These are phyloP conservation scores for Balaeniceps rex DNA, from an alignment of 2,113 vertebrate genomes.

Conservation along the genomic window DNA sequence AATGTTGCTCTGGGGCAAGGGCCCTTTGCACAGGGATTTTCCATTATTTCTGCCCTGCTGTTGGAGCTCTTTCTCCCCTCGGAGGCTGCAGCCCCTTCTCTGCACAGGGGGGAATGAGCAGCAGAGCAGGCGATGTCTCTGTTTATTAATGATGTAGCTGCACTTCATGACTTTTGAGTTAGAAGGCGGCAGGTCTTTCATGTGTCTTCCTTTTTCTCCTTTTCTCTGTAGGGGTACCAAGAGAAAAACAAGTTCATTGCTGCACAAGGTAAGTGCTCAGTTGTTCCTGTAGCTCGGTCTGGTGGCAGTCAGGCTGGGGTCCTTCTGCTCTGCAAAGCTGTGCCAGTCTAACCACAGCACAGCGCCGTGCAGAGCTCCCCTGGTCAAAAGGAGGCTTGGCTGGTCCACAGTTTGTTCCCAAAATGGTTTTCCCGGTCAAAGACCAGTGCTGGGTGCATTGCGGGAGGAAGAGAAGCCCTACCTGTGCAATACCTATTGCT, in stretches of 20 bases:
- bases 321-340: neutral
- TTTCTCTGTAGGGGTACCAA: constrained; percentile 86
- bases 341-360: neutral
- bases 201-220: neutral
- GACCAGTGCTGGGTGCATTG: neutral
- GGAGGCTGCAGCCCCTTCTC: neutral
- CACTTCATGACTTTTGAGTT: neutral
- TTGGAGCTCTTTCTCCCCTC: neutral
- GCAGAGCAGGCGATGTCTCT: neutral
- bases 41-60: neutral
- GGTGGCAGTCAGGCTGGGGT: neutral
- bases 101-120: neutral
- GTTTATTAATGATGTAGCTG: neutral
- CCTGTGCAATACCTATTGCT: neutral
- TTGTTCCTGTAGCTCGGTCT: neutral
- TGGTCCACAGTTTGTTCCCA: neutral
- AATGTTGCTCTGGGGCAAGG: neutral
- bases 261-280: constrained; percentile 85
- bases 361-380: neutral
- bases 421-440: neutral
- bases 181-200: neutral
- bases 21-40: neutral
- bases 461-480: neutral
- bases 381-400: neutral
- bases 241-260: constrained; percentile 99